Conservation (phyloP, 2,888 invertebrate genomes). For the Pristionchus arcanus region DNA sequence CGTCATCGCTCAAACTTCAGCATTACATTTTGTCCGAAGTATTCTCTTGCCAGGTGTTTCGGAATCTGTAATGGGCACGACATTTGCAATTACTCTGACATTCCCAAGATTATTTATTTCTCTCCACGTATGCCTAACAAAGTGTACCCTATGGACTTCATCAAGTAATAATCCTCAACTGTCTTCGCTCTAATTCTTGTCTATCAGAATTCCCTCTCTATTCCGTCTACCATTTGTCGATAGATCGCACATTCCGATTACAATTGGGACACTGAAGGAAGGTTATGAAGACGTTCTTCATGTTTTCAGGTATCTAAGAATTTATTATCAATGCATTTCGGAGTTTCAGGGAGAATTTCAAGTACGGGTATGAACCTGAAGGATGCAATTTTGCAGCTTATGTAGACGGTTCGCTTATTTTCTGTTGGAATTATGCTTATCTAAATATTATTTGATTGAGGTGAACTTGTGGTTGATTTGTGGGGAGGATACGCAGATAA, state of each 20-base stretch:
- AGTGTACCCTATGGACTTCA: not conserved
- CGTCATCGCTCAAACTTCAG: no score
- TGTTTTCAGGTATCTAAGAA: not conserved
- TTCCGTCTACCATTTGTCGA: not conserved
- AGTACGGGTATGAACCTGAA: not conserved
- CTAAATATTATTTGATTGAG: not conserved
- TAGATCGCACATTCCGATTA: not conserved
- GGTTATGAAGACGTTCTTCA: not conserved
- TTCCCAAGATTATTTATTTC: not conserved
- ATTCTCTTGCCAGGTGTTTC: not conserved
- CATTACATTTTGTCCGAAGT: no score
- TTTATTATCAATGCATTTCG: no score
- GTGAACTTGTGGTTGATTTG: slow-evolving; percentile 73
- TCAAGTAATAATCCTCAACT: not conserved
- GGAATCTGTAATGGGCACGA: not conserved
- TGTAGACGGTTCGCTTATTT: not conserved
- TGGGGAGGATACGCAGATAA: slow-evolving; percentile 80
- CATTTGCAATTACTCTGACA: not conserved
- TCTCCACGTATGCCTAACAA: not conserved
- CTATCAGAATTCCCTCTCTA: not conserved
- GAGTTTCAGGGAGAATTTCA: not conserved
- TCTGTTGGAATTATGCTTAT: not conserved
- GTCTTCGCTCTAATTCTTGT: not conserved
- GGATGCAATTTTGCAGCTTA: not conserved
- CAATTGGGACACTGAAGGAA: not conserved